Percentiles rank a stretch among this genome's conserved stretches.
Conservation (phyloP, 2,888 invertebrate species). For the Acholoe squamosa region DNA sequence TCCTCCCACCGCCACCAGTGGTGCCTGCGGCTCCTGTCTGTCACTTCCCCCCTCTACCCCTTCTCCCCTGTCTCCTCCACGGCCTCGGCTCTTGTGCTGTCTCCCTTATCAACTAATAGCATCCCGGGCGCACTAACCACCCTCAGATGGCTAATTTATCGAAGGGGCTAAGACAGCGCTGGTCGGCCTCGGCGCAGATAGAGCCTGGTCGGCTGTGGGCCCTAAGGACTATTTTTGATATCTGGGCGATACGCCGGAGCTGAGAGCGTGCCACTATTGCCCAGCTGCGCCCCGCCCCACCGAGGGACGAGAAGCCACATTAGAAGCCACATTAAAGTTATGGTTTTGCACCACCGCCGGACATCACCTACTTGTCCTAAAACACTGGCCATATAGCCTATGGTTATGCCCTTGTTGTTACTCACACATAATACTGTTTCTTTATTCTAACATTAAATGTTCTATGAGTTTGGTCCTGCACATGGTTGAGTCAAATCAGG, state of each 20-base stretch:
- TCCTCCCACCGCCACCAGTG: neutral
- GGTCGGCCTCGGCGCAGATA: neutral
- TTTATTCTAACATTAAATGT: too few relatives aligned
- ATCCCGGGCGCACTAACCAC: neutral
- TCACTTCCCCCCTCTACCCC: neutral
- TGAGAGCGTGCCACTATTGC: neutral
- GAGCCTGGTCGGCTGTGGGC: neutral
- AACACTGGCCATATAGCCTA: neutral
- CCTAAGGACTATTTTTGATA: constrained; percentile 45
- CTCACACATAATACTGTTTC: too few relatives aligned
- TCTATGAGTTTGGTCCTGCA: too few relatives aligned
- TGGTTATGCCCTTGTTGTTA: too few relatives aligned
- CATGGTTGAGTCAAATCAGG: too few relatives aligned
- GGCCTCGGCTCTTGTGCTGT: neutral
- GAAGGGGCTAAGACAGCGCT: neutral
- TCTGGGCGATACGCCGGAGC: neutral
- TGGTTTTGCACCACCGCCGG: neutral
- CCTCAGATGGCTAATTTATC: constrained; percentile 41
- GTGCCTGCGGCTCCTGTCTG: constrained; percentile 1
- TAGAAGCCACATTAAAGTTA: constrained; percentile 41
- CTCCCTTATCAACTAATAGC: constrained; percentile 53
- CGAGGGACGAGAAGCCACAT: neutral
- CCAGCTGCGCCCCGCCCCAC: constrained; percentile 12
- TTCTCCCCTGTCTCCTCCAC: neutral
- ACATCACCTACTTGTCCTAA: neutral